These are phyloP conservation scores for Diloba caeruleocephala DNA, from an alignment of 2,888 invertebrate genomes.

Conservation along the genomic window DNA sequence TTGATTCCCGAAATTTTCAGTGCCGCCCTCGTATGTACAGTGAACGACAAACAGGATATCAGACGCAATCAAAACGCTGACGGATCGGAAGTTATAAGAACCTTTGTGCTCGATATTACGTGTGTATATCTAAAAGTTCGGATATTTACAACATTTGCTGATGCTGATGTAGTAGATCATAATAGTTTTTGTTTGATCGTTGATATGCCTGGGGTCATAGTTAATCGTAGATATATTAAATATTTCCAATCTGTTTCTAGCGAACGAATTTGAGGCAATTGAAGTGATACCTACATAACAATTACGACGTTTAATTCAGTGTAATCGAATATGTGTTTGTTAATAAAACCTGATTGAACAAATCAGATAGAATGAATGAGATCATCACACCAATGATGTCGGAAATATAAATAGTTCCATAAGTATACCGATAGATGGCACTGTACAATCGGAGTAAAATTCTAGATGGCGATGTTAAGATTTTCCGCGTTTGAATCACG, in stretches of 20 bases:
- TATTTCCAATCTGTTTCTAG: too few species aligned
- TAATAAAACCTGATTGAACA: too few species aligned
- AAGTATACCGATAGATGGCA: not conserved
- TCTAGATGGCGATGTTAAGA: slow-evolving; percentile 14
- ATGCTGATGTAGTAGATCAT: not conserved
- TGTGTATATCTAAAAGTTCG: slow-evolving; percentile 8
- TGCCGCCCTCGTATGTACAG: too few species aligned
- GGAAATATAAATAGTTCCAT: not conserved
- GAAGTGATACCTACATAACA: too few species aligned
- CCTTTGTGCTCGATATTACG: slow-evolving; percentile 18
- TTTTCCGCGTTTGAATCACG: slow-evolving; percentile 6
- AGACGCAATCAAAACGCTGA: slow-evolving; percentile 16
- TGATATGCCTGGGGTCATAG: too few species aligned
- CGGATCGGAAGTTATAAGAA: slow-evolving; percentile 18
- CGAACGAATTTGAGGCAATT: too few species aligned
- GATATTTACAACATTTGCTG: slow-evolving; percentile 15
- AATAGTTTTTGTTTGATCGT: slow-evolving; percentile 11
- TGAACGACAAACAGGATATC: slow-evolving; percentile 24
- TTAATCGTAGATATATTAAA: too few species aligned
- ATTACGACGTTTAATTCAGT: too few species aligned
- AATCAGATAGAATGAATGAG: too few species aligned
- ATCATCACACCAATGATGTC: not conserved
- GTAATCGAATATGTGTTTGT: too few species aligned
- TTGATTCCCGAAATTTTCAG: too few species aligned
- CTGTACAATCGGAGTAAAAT: not conserved